phyloP scores from a whole-genome alignment of 2,797 vertebrate species.

The Sparidentex hasta region DNA sequence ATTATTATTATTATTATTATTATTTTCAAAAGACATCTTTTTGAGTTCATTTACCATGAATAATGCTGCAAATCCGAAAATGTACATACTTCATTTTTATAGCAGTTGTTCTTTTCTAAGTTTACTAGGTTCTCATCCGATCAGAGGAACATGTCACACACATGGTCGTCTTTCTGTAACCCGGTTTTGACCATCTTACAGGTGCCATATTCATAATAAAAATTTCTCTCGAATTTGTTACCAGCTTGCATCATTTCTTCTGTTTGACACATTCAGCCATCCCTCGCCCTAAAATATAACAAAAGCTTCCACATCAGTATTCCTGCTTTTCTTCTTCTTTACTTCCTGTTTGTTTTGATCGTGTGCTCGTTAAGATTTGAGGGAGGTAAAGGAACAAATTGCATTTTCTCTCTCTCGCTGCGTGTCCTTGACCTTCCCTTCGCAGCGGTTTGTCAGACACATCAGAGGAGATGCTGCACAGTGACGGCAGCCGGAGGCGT shows the following conservation, averaged over 20 bases:
- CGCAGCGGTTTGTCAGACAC: neutral
- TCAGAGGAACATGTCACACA: constrained; percentile 92
- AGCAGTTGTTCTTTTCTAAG: constrained; percentile 97
- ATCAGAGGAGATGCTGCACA: constrained; percentile 14
- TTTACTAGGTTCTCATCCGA: constrained; percentile 96
- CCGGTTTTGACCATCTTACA: constrained; percentile 97
- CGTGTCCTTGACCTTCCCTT: constrained; percentile 19
- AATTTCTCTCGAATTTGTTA: constrained; percentile 97
- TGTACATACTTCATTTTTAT: constrained; percentile 99
- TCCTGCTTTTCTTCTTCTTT: constrained; percentile 4
- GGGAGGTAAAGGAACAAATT: neutral
- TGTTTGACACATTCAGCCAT: constrained; percentile 91
- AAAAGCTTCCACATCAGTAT: constrained; percentile 20
- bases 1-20: constrained; percentile 81
- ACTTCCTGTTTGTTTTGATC: constrained; percentile 2
- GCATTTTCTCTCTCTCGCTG: neutral
- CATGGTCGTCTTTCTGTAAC: constrained; percentile 99
- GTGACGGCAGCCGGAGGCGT: neutral
- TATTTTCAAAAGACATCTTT: constrained; percentile 78
- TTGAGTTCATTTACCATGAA: constrained; percentile 95
- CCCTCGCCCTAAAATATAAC: constrained; percentile 53
- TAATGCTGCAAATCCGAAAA: constrained; percentile 98
- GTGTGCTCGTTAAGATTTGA: no score
- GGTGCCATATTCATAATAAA: constrained; percentile 99
- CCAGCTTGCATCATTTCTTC: constrained; percentile 98